phyloP scores from a whole-genome alignment of 2,888 invertebrate species.

The Yponomeuta cagnagella region DNA sequence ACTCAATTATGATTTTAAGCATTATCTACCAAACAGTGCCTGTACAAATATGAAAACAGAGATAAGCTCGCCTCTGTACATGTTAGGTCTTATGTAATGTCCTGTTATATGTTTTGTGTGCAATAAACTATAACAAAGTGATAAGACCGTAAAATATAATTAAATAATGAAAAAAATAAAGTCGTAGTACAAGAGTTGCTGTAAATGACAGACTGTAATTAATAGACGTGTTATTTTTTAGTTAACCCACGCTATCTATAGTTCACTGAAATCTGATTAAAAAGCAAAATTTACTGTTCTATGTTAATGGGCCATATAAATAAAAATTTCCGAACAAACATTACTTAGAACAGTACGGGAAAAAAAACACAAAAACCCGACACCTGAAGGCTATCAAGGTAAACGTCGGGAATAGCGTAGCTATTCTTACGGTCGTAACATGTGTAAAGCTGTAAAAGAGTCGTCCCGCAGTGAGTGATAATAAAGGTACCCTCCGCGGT shows the following conservation, averaged over 20 bases:
- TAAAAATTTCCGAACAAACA: conserved; percentile 2
- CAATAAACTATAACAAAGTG: no score
- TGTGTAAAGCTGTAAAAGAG: conserved; percentile 68
- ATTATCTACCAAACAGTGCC: no score
- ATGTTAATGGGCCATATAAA: neutral
- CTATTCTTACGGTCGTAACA: conserved; percentile 31
- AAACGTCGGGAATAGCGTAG: conserved; percentile 6
- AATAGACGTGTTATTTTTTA: no score
- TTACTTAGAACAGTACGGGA: neutral
- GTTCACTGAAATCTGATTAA: neutral
- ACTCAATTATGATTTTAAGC: no score
- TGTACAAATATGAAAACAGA: no score
- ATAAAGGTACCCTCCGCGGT: conserved; percentile 71
- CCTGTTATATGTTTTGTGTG: no score
- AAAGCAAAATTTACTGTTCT: neutral
- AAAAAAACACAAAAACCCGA: neutral
- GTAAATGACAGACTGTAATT: no score
- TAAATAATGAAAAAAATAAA: no score
- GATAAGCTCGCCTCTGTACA: no score
- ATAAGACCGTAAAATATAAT: no score
- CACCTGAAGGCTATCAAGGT: conserved; percentile 1
- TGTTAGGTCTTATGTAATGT: no score
- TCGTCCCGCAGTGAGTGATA: conserved; percentile 66
- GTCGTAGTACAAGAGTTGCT: no score
- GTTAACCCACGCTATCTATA: neutral